A percentile compares a stretch with the other conserved stretches of the same genome.
Evolutionary conservation across 2,888 invertebrate species (phyloP).

Genomic region (Nemotelus pantherinus): DNA sequence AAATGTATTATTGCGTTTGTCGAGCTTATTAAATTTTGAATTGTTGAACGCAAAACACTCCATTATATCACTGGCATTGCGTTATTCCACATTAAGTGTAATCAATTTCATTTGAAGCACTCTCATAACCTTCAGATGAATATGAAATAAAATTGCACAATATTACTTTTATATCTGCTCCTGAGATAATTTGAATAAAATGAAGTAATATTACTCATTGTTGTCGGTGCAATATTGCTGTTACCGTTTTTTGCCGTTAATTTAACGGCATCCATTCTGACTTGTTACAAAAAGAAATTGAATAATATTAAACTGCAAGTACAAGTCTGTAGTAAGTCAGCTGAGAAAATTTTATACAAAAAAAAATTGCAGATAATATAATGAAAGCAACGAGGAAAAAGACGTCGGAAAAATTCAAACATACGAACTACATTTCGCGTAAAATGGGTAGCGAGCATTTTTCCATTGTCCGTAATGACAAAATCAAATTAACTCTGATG

Average conservation of each 20-base stretch:
- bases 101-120: conserved; percentile 32
- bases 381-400: neutral
- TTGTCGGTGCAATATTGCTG: conserved; percentile 21
- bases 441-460: neutral
- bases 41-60: too few species aligned
- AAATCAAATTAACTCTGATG: conserved; percentile 31
- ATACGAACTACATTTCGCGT: conserved; percentile 7
- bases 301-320: neutral
- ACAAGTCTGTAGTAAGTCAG: neutral
- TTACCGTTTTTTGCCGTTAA: neutral
- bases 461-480: conserved; percentile 4
- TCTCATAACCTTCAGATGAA: conserved; percentile 15
- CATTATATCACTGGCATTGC: too few species aligned
- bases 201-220: conserved; percentile 33
- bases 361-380: conserved; percentile 1
- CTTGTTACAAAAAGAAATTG: too few species aligned
- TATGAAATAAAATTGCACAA: conserved; percentile 32
- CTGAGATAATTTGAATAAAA: conserved; percentile 38
- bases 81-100: neutral
- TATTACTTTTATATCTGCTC: conserved; percentile 27
- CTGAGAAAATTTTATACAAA: conserved; percentile 16
- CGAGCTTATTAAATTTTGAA: too few species aligned
- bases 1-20: too few species aligned
- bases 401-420: conserved; percentile 7
- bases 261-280: neutral